Evolutionary conservation across 92 coral and sea anemone genomes (phyloP).

Genomic region (Pocillopora meandrina): DNA sequence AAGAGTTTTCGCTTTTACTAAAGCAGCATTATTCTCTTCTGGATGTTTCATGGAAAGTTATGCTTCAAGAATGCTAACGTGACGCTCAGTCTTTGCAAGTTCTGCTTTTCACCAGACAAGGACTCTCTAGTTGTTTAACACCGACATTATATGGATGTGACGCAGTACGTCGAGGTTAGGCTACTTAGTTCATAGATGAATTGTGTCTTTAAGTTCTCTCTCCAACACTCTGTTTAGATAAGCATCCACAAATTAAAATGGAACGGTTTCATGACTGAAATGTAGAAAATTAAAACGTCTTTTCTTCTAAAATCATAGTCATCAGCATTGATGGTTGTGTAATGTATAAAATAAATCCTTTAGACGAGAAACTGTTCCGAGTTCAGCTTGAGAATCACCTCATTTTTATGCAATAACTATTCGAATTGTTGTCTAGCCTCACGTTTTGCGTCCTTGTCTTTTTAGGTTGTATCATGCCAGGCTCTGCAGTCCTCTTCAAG

Average conservation of each 20-base stretch:
- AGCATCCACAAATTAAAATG: background rate
- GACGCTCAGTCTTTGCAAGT: background rate
- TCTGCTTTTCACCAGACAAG: background rate
- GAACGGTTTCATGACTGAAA: background rate
- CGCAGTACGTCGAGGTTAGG: slow-evolving; percentile 5
- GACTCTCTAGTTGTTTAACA: background rate
- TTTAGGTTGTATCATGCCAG: slow-evolving; percentile 19
- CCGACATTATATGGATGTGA: slow-evolving; percentile 25
- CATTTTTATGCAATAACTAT: background rate
- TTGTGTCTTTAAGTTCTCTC: background rate
- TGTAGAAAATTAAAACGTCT: background rate
- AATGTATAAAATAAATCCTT: too few relatives aligned
- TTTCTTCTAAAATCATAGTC: too few relatives aligned
- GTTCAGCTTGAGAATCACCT: background rate
- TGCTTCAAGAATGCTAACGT: too few relatives aligned
- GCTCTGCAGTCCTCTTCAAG: slow-evolving; percentile 14
- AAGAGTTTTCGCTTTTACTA: too few relatives aligned
- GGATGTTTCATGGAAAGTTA: too few relatives aligned
- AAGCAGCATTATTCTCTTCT: too few relatives aligned
- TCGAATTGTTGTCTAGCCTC: background rate
- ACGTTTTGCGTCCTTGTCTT: background rate
- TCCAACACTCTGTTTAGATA: too few relatives aligned
- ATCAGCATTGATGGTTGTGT: too few relatives aligned
- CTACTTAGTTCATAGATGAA: background rate
- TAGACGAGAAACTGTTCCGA: too few relatives aligned